A percentile compares a stretch with the other conserved stretches of the same genome.
Conservation (phyloP, 2,113 vertebrate genomes). For the Aphyosemion australe region DNA sequence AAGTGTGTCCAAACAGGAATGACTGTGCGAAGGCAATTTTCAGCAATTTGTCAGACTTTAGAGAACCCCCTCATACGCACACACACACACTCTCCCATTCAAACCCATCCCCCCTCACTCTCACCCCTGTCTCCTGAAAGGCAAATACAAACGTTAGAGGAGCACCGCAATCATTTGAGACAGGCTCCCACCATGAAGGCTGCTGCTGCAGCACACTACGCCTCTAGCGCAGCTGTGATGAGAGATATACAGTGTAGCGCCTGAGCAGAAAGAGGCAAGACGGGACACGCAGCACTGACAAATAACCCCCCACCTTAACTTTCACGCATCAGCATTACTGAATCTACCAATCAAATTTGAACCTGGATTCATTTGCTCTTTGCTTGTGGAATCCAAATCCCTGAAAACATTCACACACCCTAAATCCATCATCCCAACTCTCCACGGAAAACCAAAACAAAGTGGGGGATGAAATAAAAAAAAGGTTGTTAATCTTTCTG, state of each 20-base stretch:
- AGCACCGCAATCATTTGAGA: conserved; percentile 58
- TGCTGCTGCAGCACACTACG: conserved; percentile 29
- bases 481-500: conserved; percentile 59
- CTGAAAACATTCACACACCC: conserved; percentile 47
- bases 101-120: conserved; percentile 13
- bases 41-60: conserved; percentile 85
- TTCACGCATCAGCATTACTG: conserved; percentile 55
- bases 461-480: conserved; percentile 54
- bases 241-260: conserved; percentile 56
- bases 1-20: conserved; percentile 81
- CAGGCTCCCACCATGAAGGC: conserved; percentile 44
- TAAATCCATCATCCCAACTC: conserved; percentile 60
- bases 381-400: conserved; percentile 42
- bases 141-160: conserved; percentile 70
- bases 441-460: conserved; percentile 40
- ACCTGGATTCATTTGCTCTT: conserved; percentile 36
- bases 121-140: conserved; percentile 65
- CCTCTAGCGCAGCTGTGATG: conserved; percentile 53
- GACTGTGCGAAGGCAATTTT: conserved; percentile 84
- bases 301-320: conserved; percentile 60
- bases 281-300: conserved; percentile 62
- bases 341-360: conserved; percentile 44
- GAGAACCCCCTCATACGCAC: conserved; percentile 54
- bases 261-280: conserved; percentile 58
- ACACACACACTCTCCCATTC: conserved; percentile 8